Evolutionary conservation across 2,113 vertebrate genomes (phyloP), one percentile per base, ranked within the genome.

Genomic region (Anoplopoma fimbria): DNA sequence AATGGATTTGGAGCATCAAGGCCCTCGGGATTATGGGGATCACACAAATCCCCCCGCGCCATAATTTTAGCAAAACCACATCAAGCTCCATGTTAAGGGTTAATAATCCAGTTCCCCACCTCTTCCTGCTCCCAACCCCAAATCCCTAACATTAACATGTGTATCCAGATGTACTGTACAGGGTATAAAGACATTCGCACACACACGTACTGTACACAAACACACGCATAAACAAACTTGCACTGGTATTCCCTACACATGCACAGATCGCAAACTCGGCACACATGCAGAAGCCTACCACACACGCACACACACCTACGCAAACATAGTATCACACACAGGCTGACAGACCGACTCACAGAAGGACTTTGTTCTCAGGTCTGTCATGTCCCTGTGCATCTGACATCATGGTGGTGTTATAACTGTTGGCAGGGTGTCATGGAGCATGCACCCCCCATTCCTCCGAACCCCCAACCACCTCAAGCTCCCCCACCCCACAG

Each of bases 1-100:
- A 93, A 94, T 92, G 93, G 93, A 93, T 95, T 95, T 93, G 90
- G 91, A 90, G 91, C 93, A 93, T 94, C 94, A 94, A 93, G 93
- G 88, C 89, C 88, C 62, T 40, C 58, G 45, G 93, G 93, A 95
- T 94, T 95, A 93, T 71, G 79, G 84, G 90, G 91, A 93, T 94
- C 91, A 93, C 82, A 93, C 89, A 94, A 93, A 93, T 92, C 68
- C 83, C 79, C 68, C 81, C 13, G 25, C 27, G 58, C 85, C 79
- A 80, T 86, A 79, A 90, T 94, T 92, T 93, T 87, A 89, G 88
- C 87, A 90, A 4, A 90, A 90, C 92, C 91, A 89, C 89, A 94
- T 93, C 92, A 93, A 91, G 85, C 86, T 86, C 85, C 57, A 71
- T 93, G 90, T 93, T 90, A 94, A 89, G 91, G 93, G 94, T 95